Base-by-base conservation (phyloP, 2,797 vertebrate genomes). In the Emys orbicularis region DNA sequence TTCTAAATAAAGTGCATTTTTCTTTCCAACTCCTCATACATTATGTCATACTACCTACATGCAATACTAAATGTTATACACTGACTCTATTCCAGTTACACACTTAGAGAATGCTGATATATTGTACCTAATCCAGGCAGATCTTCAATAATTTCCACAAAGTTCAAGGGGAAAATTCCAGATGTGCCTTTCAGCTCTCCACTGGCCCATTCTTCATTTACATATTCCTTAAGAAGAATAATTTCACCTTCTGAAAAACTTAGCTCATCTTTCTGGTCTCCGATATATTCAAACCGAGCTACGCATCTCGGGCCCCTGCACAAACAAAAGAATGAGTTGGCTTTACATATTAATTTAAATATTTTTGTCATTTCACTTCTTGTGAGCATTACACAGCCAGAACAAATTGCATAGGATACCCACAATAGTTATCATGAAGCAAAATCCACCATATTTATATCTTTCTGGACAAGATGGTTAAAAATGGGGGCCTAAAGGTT, bases 91-190 rank as follows among this genome's bases (percentile, higher is more conserved):
- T 89, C 41, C 72, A 12, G 21, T 54, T 92, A 97, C 90, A 96
- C 97, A 99, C 99, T 98, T 87, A 98, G 97, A 91, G 98, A 93
- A 4, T 84, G 97, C 88, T 19, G 97, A 59, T 29, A 81, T 96
- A 76, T 44, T 68, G 90, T 95, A 94, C 95, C 97, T 37, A 92
- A 92, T 50, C 94, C 86, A 37, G 98, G 97, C 79, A 99, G 98
- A 95, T 99, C 99, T 97, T 99, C 99, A 56, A 99, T 56, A 72
- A 99, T 68, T 74, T 99, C 99, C 54, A 99, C 99, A 59, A 99
- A 99, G 97, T 99, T 99, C 37, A 99, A 98, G 37, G 99, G 99
- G 92, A 99, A 99, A 95, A 99, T 98, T 88, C 99, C 99, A 23
- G 91, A 95, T 0, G 13, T 82, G 94, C 81, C 90, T 79, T 97